These are phyloP conservation scores for Oncorhynchus gorbuscha DNA, from an alignment of 2,113 vertebrate genomes.

Conservation along the genomic window DNA sequence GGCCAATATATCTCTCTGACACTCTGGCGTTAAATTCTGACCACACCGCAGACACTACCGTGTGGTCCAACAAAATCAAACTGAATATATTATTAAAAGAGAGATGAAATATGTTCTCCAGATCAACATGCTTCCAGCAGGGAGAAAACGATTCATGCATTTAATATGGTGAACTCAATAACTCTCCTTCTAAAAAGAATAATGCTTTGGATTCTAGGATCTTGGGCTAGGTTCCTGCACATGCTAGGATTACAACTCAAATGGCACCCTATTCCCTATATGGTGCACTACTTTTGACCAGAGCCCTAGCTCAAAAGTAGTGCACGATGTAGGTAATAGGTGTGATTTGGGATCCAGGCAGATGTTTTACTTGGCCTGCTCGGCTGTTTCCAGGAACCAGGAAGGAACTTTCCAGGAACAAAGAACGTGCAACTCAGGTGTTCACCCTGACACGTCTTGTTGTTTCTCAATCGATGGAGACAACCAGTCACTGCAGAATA, in stretches of 20 bases:
- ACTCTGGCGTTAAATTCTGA: conserved; percentile 33
- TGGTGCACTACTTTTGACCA: too few species aligned
- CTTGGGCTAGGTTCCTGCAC: conserved; percentile 1
- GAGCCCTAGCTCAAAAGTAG: too few species aligned
- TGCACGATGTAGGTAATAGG: too few species aligned
- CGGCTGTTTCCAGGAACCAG: conserved; percentile 46
- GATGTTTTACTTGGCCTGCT: conserved; percentile 25
- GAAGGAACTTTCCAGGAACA: background rate
- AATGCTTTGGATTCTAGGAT: conserved; percentile 27
- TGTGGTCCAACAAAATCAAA: conserved; percentile 54
- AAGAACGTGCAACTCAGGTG: conserved; percentile 8
- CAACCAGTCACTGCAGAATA: too few species aligned
- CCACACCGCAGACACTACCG: conserved; percentile 25
- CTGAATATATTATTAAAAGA: conserved; percentile 52
- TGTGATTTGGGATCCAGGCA: background rate
- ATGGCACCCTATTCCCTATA: background rate
- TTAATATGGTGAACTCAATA: conserved; percentile 58
- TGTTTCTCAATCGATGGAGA: conserved; percentile 6
- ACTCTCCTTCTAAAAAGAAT: conserved; percentile 40
- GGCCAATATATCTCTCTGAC: conserved; percentile 32
- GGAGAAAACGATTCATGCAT: conserved; percentile 46
- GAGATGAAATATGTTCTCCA: conserved; percentile 60
- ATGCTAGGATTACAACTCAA: conserved; percentile 17
- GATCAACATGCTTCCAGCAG: conserved; percentile 51
- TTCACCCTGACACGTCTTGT: conserved; percentile 38